A percentile compares a stretch with the other conserved stretches of the same genome.
phyloP scores from a whole-genome alignment of 2,113 vertebrate species.

The Chiloscyllium plagiosum region DNA sequence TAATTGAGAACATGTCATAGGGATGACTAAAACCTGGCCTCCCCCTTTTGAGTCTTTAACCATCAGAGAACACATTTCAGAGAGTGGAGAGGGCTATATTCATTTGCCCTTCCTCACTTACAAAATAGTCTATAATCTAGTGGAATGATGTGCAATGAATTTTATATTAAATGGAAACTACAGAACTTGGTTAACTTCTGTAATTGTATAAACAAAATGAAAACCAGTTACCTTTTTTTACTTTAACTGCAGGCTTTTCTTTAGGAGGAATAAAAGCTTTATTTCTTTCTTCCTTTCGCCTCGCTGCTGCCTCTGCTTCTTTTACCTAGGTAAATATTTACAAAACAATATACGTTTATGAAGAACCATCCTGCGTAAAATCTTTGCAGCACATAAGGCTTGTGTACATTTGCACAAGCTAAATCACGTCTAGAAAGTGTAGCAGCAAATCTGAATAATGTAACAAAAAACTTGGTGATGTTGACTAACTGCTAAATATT shows the following conservation, averaged over 20 bases:
- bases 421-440: not conserved
- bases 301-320: slow-evolving; percentile 76
- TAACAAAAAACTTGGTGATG: not conserved
- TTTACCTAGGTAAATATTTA: slow-evolving; percentile 63
- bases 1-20: not conserved
- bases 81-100: not conserved
- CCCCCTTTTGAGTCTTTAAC: no score
- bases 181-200: not conserved
- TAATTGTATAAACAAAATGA: not conserved
- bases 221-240: slow-evolving; percentile 64
- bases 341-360: not conserved
- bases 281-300: slow-evolving; percentile 82
- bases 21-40: not conserved
- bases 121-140: no score
- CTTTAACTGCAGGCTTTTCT: slow-evolving; percentile 72
- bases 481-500: not conserved
- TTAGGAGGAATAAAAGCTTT: slow-evolving; percentile 93
- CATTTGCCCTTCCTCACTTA: not conserved
- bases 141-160: not conserved
- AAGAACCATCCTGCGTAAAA: not conserved
- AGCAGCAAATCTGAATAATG: not conserved
- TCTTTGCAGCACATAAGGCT: not conserved
- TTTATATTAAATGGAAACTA: not conserved
- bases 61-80: no score
- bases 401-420: no score